These are phyloP conservation scores for Drosophila leonis DNA, from an alignment of 2,888 invertebrate genomes.

Conservation along the genomic window DNA sequence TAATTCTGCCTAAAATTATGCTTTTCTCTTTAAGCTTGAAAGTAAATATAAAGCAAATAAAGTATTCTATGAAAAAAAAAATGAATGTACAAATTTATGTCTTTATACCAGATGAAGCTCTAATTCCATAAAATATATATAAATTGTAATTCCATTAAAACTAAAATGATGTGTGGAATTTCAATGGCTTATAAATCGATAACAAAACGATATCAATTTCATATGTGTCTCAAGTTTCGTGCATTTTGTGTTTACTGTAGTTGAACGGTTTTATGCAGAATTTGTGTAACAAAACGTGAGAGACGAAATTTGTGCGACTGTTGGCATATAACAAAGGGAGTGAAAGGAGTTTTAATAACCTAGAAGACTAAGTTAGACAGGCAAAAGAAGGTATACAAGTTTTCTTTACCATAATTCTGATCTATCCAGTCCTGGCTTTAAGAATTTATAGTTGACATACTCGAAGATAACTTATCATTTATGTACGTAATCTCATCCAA, in stretches of 20 bases:
- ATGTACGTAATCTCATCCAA: no score
- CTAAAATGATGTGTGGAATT: not conserved
- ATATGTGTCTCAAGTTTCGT: not conserved
- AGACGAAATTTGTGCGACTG: not conserved
- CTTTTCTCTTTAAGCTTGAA: not conserved
- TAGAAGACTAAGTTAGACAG: no score
- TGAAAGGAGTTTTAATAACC: not conserved
- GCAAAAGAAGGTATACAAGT: no score
- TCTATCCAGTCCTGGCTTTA: no score
- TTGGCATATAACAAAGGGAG: not conserved
- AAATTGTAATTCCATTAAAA: not conserved
- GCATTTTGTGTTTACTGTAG: not conserved
- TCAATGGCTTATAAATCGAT: not conserved
- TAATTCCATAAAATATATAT: not conserved
- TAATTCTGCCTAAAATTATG: conserved; percentile 45
- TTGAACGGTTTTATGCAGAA: not conserved
- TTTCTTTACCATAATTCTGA: no score
- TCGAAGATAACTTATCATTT: no score
- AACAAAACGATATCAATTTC: not conserved
- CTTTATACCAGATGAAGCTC: not conserved
- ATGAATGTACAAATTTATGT: not conserved
- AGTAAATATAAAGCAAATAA: not conserved
- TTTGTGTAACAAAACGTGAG: not conserved
- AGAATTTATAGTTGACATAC: no score
- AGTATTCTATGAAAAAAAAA: conserved; percentile 3